phyloP scores from a whole-genome alignment of 2,888 invertebrate genomes.

The Thecocarcelia acutangulata region DNA sequence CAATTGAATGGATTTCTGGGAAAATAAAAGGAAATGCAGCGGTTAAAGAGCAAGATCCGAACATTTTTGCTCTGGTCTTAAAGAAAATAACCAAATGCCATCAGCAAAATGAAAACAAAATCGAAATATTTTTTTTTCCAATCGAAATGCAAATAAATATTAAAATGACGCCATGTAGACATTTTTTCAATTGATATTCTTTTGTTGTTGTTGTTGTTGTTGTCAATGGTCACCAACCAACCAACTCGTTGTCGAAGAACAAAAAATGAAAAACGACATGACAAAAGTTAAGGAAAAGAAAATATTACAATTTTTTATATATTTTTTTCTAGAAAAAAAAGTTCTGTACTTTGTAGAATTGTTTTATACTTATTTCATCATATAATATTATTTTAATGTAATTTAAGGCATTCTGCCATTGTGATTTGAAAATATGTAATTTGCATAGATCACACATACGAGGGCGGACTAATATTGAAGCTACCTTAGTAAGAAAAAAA shows the following conservation, averaged over 20 bases:
- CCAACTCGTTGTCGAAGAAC: neutral
- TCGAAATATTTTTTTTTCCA: slow-evolving; percentile 41
- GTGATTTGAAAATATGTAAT: no score
- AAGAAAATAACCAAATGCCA: neutral
- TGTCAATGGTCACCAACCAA: slow-evolving; percentile 44
- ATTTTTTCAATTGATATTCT: slow-evolving; percentile 24
- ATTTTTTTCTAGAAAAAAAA: slow-evolving; percentile 16
- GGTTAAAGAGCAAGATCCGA: slow-evolving; percentile 10
- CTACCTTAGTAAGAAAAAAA: no score
- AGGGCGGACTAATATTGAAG: no score
- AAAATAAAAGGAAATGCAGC: slow-evolving; percentile 16
- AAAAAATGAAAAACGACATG: slow-evolving; percentile 14
- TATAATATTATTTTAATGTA: slow-evolving; percentile 13
- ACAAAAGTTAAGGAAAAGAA: slow-evolving; percentile 20
- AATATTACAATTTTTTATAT: slow-evolving; percentile 22
- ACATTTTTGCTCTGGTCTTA: neutral
- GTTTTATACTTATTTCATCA: slow-evolving; percentile 33
- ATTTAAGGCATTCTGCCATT: neutral
- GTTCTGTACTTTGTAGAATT: slow-evolving; percentile 19
- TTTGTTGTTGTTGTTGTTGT: neutral
- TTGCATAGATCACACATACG: no score
- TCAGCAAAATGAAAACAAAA: slow-evolving; percentile 6
- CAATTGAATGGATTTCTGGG: slow-evolving; percentile 8
- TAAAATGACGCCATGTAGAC: slow-evolving; percentile 62
- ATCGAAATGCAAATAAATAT: slow-evolving; percentile 65